Base-by-base conservation (phyloP, 23 tunicate genomes). In the Diplosoma virens region DNA sequence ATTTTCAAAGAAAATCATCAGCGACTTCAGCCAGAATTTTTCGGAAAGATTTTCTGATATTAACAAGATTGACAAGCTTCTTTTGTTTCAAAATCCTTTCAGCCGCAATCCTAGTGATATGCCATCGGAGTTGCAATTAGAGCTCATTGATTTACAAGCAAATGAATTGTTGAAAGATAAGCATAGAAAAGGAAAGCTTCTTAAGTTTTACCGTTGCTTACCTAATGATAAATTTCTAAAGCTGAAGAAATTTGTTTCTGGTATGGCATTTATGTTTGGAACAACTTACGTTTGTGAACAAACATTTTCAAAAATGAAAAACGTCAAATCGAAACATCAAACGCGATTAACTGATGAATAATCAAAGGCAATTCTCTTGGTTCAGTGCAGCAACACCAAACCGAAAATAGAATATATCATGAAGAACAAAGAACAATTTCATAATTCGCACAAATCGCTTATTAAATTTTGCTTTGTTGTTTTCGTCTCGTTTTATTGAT, bases 121-220 rank as follows among this genome's bases (percentile, higher is more conserved):
- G 81, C 69, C 81, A 56, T 27, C 20, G 31, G 81, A 56, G 3
- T 26, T 76, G 70, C 81, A 76, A 33, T 29, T 58, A 30, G 45
- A 56, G 50, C 70, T 76, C 50, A 76, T 56, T 58, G 69, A 76
- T 76, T 22, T 58, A 22, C 81, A 76, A 58, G 47, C 70, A 22
- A 58, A 76, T 33, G 67, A 30, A 29, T n/a, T 31, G 25, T 58
- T 76, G 81, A 76, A 76, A 76, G 81, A 76, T 28, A 58, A 76
- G 30, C 79, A 74, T 25, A 74, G 25, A 74, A 25, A 74, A 50
- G 79, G 79, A 55, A 25, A 74, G 53, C 79, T 74, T 74, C 56
- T 74, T 11, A 24, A 70, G 27, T n/a, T n/a, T n/a, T n/a, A n/a
- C n/a, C n/a, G n/a, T n/a, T n/a, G n/a, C n/a, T n/a, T n/a, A n/a